These are phyloP conservation scores for Rhopalosiphum maidis DNA, from an alignment of 1,140 invertebrate species.

Conservation along the genomic window DNA sequence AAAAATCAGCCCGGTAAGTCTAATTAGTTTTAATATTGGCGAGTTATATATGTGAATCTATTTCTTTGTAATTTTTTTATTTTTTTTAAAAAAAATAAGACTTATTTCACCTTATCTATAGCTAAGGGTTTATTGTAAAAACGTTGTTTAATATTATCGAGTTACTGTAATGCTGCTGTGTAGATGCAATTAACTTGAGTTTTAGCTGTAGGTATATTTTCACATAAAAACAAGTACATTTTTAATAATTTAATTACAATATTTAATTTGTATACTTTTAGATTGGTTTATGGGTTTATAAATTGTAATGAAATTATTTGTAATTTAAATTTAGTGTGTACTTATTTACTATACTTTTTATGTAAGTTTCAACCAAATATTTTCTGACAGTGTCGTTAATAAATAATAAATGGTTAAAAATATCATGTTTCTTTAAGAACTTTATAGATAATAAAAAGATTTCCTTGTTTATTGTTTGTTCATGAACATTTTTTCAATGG, in stretches of 20 bases:
- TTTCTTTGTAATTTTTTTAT: background rate
- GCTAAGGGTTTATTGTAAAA: background rate
- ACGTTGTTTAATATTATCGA: background rate
- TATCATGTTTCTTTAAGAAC: background rate
- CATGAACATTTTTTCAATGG: background rate
- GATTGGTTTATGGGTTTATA: background rate
- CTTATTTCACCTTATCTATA: background rate
- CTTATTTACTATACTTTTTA: background rate
- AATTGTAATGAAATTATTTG: background rate
- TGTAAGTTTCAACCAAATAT: background rate
- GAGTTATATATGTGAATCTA: background rate
- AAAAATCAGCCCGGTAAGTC: background rate
- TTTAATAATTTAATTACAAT: background rate
- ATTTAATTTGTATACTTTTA: background rate
- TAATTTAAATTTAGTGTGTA: background rate
- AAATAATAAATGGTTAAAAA: background rate
- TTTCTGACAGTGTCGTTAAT: background rate
- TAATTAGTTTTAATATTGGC: background rate
- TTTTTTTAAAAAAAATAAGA: background rate
- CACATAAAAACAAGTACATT: background rate
- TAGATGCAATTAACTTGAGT: background rate
- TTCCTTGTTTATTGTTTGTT: conserved; percentile 55
- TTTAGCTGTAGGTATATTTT: background rate
- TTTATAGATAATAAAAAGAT: background rate
- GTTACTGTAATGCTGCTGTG: background rate